Percentiles rank a stretch among this genome's conserved stretches.
These are phyloP conservation scores for Malurus cyaneus DNA, from an alignment of 2,113 vertebrate species.

Conservation along the genomic window DNA sequence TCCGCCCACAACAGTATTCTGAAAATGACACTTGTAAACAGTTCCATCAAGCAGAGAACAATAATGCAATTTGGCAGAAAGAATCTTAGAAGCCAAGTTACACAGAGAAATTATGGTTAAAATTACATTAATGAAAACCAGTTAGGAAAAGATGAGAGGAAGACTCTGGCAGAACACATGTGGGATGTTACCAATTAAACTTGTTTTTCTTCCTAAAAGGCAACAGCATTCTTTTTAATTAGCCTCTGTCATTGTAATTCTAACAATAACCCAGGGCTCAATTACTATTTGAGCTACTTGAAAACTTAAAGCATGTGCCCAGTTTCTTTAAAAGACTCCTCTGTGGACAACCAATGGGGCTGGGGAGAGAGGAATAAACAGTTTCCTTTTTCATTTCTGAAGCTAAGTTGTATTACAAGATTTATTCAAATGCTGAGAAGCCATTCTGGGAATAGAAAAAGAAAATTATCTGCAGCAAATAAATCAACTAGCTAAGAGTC, in stretches of 20 bases:
- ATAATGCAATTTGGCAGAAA: conserved; percentile 34
- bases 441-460: neutral
- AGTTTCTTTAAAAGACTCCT: conserved; percentile 4
- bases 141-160: conserved; percentile 65
- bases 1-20: neutral
- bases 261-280: neutral
- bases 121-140: conserved; percentile 63
- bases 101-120: conserved; percentile 41
- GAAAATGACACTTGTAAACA: conserved; percentile 51
- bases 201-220: conserved; percentile 68
- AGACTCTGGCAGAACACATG: conserved; percentile 41
- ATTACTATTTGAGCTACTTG: conserved; percentile 47
- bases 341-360: neutral
- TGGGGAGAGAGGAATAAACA: neutral
- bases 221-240: conserved; percentile 53
- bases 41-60: conserved; percentile 20
- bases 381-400: neutral
- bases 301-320: conserved; percentile 15
- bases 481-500: neutral
- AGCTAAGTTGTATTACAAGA: neutral
- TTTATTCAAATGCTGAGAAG: neutral
- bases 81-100: conserved; percentile 38
- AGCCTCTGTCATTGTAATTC: conserved; percentile 42
- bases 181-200: conserved; percentile 65
- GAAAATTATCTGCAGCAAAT: neutral